Base-by-base conservation (phyloP, 2,113 vertebrate genomes). In the Nothocercus nigrocapillus region DNA sequence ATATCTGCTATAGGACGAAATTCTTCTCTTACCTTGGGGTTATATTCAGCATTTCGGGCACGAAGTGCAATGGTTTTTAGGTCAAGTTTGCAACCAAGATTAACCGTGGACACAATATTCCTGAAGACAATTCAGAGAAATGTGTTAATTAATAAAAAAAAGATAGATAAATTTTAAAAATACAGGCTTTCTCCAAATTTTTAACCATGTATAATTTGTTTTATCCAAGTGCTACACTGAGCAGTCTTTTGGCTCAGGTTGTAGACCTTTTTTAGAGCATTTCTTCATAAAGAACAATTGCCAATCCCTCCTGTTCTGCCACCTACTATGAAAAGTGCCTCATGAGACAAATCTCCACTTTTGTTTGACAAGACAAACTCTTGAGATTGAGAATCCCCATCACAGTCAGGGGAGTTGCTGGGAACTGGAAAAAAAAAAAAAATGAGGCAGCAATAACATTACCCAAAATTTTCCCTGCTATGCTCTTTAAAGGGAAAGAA, bases 71-170 rank as follows among this genome's bases (percentile, higher is more conserved):
- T 99, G 13, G 99, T 99, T 98, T 99, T 99, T 90, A 99, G 96
- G 91, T 99, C 99, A 96, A 99, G 98, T 98, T 99, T 99, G 97
- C 99, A 99, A 83, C 99, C 99, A 96, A 99, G 98, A 95, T 99
- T 99, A 80, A 99, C 99, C 21, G 99, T 99, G 32, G 99, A 99
- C 45, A 99, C 99, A 82, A 99, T 99, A 98, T 99, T 99, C 98
- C 99, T 99, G 93, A 78, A 96, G 93, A 85, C 27, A 90, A 94
- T 93, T 69, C 38, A 85, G 62, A 96, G 59, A 96, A 75, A 95
- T 78, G 76, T 5, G 85, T 92, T 94, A 63, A 83, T 58, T 49
- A 49, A 49, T 49, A 49, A 17, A 56, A 36, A 36, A 76, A 90
- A 78, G 10, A 59, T 53, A 81, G 40, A 36, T 54, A 28, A 9